Evolutionary conservation across 1,140 invertebrate genomes (phyloP).

Genomic region (Leptinotarsa undecemlineata): DNA sequence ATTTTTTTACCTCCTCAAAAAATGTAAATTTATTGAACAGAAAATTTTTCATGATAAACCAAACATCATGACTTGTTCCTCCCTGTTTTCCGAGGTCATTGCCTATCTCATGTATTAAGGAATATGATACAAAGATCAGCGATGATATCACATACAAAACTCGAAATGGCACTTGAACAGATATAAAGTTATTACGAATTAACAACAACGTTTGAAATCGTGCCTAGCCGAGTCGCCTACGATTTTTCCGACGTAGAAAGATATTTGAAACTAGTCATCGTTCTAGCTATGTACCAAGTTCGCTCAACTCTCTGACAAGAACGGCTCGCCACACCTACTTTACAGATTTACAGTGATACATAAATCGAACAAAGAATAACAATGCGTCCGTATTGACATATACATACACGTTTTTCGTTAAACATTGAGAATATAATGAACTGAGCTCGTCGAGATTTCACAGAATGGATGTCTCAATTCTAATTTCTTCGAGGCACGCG

Average conservation of each 20-base stretch:
- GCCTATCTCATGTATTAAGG: too few species aligned
- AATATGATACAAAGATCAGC: too few species aligned
- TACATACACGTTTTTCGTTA: neutral
- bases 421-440: neutral
- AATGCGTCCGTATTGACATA: neutral
- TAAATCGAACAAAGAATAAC: conserved; percentile 16
- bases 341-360: conserved; percentile 17
- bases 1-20: too few species aligned
- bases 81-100: too few species aligned
- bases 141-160: too few species aligned
- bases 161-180: neutral
- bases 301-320: conserved; percentile 17
- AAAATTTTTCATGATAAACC: too few species aligned
- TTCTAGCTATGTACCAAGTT: neutral
- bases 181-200: neutral
- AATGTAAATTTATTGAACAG: too few species aligned
- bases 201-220: conserved; percentile 5
- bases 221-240: neutral
- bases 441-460: neutral
- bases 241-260: neutral
- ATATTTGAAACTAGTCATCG: neutral
- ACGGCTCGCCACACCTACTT: conserved; percentile 8
- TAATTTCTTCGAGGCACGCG: neutral
- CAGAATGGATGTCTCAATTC: neutral
- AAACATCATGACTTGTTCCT: too few species aligned